Evolutionary conservation across 2,797 vertebrate species (phyloP), one percentile per base, ranked within the genome.

Genomic region (Pogoniulus pusillus): DNA sequence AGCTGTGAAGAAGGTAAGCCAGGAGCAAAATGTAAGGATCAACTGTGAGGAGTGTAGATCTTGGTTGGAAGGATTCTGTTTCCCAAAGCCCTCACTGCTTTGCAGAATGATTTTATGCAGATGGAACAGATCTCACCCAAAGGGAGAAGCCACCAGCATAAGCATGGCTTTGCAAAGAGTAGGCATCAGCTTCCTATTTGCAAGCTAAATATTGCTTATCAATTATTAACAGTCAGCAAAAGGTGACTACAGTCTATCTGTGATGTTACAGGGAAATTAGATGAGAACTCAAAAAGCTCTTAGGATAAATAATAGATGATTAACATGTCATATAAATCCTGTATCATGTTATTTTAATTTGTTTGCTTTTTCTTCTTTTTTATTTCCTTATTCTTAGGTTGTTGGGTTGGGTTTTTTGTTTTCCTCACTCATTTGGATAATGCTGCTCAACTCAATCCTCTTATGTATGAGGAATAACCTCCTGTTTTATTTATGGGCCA

Each of bases 271-370:
- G 41, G 55, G 69, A 94, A 95, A 95, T 94, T 92, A 94, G 69
- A 94, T 65, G 83, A 92, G 94, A 92, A 90, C 49, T 92, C 81
- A 79, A 87, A 94, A 93, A 91, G 85, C 87, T 94, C 92, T 96
- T 94, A 93, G 69, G 70, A 90, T 95, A 89, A 95, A 96, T 95
- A 96, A 95, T 96, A 94, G 51, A 93, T 95, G 81, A 91, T 94
- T 96, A 95, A 86, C 83, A 82, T 94, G 94, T 82, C 91, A 85
- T 68, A 91, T 90, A 90, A 94, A 89, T 93, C 87, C 94, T 43
- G 34, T 94, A 95, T 94, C 88, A 80, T 91, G 75, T 88, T 95
- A 86, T 92, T 94, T 93, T 92, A 94, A 89, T 95, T 93, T 95
- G 68, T 84, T 94, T 90, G 55, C 34, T 86, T 86, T 93, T 95